Conservation (phyloP, 2,797 vertebrate species). For the Danio jaintianensis region DNA sequence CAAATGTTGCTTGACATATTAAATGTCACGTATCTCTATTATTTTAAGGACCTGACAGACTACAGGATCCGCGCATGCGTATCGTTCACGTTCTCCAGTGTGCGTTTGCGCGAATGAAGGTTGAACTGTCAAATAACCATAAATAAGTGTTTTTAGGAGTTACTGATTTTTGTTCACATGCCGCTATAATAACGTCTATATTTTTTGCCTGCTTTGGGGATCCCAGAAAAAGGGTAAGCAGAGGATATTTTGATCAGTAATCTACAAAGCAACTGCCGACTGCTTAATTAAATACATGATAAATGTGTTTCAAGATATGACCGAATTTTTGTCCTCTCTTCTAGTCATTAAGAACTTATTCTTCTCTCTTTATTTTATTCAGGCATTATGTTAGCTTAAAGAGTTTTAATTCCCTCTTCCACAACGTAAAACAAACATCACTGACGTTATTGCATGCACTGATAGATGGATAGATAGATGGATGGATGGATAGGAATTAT, state of each 20-base stretch:
- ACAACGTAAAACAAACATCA: too few species aligned
- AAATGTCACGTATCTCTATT: not conserved
- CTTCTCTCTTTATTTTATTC: too few species aligned
- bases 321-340: too few species aligned
- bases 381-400: too few species aligned
- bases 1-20: not conserved
- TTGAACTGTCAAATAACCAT: slow-evolving; percentile 13
- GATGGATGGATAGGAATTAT: too few species aligned
- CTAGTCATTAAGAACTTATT: too few species aligned
- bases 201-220: not conserved
- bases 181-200: not conserved
- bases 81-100: not conserved
- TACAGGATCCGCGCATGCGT: slow-evolving; percentile 26
- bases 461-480: too few species aligned
- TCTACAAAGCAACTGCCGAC: not conserved
- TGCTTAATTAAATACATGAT: not conserved
- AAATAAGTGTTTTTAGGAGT: not conserved
- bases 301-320: not conserved
- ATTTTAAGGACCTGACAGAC: not conserved
- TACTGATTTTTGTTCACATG: not conserved
- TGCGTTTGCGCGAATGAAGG: slow-evolving; percentile 13
- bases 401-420: too few species aligned
- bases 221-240: slow-evolving; percentile 51
- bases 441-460: too few species aligned
- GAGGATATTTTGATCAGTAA: not conserved